Evolutionary conservation across 2,888 invertebrate species (phyloP).

Genomic region (Exocentrus adspersus): DNA sequence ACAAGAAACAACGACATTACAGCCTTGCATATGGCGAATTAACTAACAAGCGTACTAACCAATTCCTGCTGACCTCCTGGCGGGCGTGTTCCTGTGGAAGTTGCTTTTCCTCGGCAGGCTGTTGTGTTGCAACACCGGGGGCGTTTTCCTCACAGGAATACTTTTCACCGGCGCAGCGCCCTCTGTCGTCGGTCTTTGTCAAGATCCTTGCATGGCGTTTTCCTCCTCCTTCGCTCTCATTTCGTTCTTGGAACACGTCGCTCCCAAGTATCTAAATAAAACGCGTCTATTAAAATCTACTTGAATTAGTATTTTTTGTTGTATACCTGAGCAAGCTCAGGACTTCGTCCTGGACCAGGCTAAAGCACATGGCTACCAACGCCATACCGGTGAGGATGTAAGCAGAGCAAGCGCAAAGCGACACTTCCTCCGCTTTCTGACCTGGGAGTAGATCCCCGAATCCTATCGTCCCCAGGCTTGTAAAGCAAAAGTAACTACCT

Average conservation of each 20-base stretch:
- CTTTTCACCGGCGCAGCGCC: constrained; percentile 64
- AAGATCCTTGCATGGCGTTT: constrained; percentile 63
- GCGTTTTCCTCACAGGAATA: constrained; percentile 57
- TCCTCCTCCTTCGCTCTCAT: constrained; percentile 64
- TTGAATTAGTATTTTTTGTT: too few relatives aligned
- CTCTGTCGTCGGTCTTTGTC: constrained; percentile 66
- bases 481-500: constrained; percentile 79
- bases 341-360: constrained; percentile 80
- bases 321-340: constrained; percentile 23
- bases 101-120: constrained; percentile 67
- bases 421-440: constrained; percentile 70
- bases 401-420: constrained; percentile 80
- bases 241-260: constrained; percentile 50
- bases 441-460: constrained; percentile 84
- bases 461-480: constrained; percentile 80
- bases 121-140: constrained; percentile 62
- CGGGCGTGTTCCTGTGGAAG: constrained; percentile 75
- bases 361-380: constrained; percentile 88
- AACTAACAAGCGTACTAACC: constrained; percentile 31
- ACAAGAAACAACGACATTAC: too few relatives aligned
- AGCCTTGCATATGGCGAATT: neutral
- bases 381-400: constrained; percentile 88
- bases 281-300: too few relatives aligned
- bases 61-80: constrained; percentile 69
- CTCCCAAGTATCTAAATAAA: constrained; percentile 56